A percentile compares a stretch with the other conserved stretches of the same genome.
These are phyloP conservation scores for Euzophera pinguis DNA, from an alignment of 2,888 invertebrate genomes.

Conservation along the genomic window DNA sequence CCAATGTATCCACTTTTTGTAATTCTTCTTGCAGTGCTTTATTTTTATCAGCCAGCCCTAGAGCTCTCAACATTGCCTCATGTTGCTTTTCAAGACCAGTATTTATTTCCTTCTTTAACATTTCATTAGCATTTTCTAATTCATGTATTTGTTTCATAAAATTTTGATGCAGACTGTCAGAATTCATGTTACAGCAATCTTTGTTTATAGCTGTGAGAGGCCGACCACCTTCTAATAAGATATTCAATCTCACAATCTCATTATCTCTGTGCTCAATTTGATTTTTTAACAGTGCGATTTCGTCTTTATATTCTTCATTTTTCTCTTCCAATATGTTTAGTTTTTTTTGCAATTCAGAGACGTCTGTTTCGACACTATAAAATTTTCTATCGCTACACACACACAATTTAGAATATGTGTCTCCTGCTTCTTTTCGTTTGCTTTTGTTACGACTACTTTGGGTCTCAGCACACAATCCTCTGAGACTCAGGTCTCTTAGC, in stretches of 20 bases:
- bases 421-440: conserved; percentile 50
- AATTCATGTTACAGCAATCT: conserved; percentile 82
- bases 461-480: conserved; percentile 69
- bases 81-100: conserved; percentile 84
- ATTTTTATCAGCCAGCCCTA: conserved; percentile 86
- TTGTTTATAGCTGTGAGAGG: conserved; percentile 81
- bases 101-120: conserved; percentile 67
- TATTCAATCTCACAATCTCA: conserved; percentile 85
- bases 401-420: conserved; percentile 40
- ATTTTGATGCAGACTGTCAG: conserved; percentile 75
- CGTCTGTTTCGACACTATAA: conserved; percentile 60
- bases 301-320: conserved; percentile 57
- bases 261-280: conserved; percentile 80
- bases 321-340: conserved; percentile 65
- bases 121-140: conserved; percentile 79
- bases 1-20: conserved; percentile 85
- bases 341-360: conserved; percentile 62
- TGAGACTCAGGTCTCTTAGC: conserved; percentile 60
- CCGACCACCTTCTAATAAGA: conserved; percentile 85
- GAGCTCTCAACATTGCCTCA: conserved; percentile 88
- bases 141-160: conserved; percentile 81
- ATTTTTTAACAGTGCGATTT: conserved; percentile 55
- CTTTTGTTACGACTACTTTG: conserved; percentile 66
- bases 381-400: conserved; percentile 43
- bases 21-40: conserved; percentile 85